A percentile compares a stretch with the other conserved stretches of the same genome.
phyloP scores from a whole-genome alignment of 2,888 invertebrate genomes.

The Drosophila paramelanica region DNA sequence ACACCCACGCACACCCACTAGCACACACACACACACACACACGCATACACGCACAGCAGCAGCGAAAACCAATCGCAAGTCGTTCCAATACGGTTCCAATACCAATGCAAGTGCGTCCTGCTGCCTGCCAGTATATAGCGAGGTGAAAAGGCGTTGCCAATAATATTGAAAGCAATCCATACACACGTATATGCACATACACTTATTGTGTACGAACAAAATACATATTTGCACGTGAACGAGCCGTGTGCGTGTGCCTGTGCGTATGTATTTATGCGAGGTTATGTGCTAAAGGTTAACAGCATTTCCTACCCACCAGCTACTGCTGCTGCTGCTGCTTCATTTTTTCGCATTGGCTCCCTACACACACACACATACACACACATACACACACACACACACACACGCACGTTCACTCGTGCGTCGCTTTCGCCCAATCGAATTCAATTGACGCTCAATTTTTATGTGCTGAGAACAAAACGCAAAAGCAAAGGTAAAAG shows the following conservation, averaged over 20 bases:
- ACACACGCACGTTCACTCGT: constrained; percentile 44
- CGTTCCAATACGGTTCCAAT: constrained; percentile 43
- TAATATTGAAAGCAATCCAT: constrained; percentile 81
- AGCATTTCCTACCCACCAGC: constrained; percentile 60
- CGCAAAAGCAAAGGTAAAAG: constrained; percentile 37
- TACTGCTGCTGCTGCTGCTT: constrained; percentile 26
- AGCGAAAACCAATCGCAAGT: constrained; percentile 66
- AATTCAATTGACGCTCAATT: constrained; percentile 84
- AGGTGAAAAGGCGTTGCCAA: constrained; percentile 78
- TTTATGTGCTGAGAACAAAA: constrained; percentile 62
- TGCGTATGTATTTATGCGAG: constrained; percentile 23
- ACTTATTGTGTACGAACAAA: background rate
- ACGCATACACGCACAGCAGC: constrained; percentile 3
- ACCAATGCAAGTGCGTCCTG: constrained; percentile 48
- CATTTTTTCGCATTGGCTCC: constrained; percentile 58
- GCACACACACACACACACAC: background rate
- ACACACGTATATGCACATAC: constrained; percentile 37
- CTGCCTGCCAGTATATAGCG: constrained; percentile 27
- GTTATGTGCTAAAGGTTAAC: constrained; percentile 73
- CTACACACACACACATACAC: constrained; percentile 53
- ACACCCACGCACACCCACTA: background rate
- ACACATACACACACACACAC: background rate
- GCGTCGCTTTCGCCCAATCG: constrained; percentile 81
- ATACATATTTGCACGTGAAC: constrained; percentile 6
- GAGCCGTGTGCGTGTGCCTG: constrained; percentile 2